Percentiles rank a stretch among this genome's conserved stretches.
Evolutionary conservation across 2,113 vertebrate genomes (phyloP).

Genomic region (Bungarus multicinctus): DNA sequence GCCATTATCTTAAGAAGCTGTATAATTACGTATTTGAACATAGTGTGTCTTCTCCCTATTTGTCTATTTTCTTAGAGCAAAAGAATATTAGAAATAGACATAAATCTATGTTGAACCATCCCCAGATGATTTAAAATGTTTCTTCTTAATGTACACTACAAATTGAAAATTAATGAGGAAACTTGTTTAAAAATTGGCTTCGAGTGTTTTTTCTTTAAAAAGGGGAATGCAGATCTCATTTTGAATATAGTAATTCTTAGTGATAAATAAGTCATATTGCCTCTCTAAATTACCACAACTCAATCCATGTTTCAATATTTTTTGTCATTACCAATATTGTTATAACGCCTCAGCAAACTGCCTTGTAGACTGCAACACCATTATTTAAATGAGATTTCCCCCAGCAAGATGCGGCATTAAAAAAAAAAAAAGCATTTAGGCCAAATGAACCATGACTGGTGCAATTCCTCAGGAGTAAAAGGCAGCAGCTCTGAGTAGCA

Average conservation of each 20-base stretch:
- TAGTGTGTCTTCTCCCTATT: conserved; percentile 29
- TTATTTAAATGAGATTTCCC: conserved; percentile 26
- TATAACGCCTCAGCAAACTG: conserved; percentile 25
- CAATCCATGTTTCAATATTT: conserved; percentile 49
- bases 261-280: conserved; percentile 51
- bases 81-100: conserved; percentile 56
- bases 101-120: conserved; percentile 46
- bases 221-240: conserved; percentile 40
- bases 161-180: conserved; percentile 67
- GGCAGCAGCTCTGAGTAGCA: not conserved
- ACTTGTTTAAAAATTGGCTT: conserved; percentile 57
- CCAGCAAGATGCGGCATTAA: conserved; percentile 33
- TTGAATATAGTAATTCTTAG: conserved; percentile 42
- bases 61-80: conserved; percentile 46
- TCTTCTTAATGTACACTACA: conserved; percentile 45
- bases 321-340: conserved; percentile 31
- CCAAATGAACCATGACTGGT: conserved; percentile 40
- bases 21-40: not conserved
- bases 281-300: conserved; percentile 54
- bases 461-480: conserved; percentile 4
- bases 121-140: conserved; percentile 48
- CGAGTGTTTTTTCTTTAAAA: conserved; percentile 37
- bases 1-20: conserved; percentile 7
- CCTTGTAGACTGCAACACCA: conserved; percentile 17
- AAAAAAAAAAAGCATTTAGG: conserved; percentile 27